phyloP scores from a whole-genome alignment of 1,140 invertebrate species.

The Polyergus mexicanus region DNA sequence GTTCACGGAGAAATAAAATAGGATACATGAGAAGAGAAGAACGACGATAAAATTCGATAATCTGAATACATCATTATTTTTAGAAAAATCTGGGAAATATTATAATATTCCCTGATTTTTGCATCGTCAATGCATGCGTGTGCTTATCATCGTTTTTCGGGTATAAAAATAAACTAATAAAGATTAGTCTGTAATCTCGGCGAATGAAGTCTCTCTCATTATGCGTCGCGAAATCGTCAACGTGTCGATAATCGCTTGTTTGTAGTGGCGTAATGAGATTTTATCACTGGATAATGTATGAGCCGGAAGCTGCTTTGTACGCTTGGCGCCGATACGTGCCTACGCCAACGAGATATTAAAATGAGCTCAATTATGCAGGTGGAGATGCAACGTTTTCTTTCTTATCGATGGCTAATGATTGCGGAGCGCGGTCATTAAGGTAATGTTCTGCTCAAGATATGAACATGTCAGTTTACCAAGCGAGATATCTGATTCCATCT shows the following conservation, averaged over 20 bases:
- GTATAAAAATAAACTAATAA: conserved; percentile 22
- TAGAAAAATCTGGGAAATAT: neutral
- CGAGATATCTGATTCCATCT: neutral
- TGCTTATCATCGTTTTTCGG: neutral
- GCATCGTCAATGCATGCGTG: neutral
- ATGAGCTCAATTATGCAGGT: conserved; percentile 55
- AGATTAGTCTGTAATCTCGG: conserved; percentile 23
- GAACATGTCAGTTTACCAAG: neutral
- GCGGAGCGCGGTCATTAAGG: conserved; percentile 45
- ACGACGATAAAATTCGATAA: neutral
- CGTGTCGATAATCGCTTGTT: conserved; percentile 35
- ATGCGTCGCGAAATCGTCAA: conserved; percentile 41
- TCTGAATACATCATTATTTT: neutral
- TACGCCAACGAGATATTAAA: conserved; percentile 50
- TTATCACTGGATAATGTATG: conserved; percentile 65
- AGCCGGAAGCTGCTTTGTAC: conserved; percentile 14
- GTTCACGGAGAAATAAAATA: neutral
- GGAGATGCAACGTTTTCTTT: conserved; percentile 45
- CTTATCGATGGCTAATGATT: conserved; percentile 59
- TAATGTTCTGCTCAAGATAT: conserved; percentile 52
- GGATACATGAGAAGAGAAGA: neutral
- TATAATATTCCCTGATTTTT: neutral
- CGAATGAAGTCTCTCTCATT: neutral
- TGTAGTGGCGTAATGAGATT: conserved; percentile 54
- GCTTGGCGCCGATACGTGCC: conserved; percentile 47